Conservation (phyloP, 2,113 vertebrate species). For the Oophaga pumilio region DNA sequence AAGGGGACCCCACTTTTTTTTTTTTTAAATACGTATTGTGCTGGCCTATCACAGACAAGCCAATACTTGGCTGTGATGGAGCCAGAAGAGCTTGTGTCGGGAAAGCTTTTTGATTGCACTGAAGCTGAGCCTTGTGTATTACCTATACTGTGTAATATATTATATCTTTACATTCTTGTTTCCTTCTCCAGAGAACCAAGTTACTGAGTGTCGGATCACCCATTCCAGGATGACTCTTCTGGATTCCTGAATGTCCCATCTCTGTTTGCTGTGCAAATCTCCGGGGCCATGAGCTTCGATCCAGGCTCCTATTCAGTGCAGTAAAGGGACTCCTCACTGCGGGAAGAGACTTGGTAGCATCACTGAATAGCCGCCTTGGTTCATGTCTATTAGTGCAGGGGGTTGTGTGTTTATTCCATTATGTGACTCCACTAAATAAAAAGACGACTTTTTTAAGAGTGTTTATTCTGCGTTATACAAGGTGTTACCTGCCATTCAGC, state of each 20-base stretch:
- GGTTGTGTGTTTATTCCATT: slow-evolving; percentile 20
- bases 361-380: slow-evolving; percentile 31
- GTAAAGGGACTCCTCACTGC: slow-evolving; percentile 15
- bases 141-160: background rate
- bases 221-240: slow-evolving; percentile 18
- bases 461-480: background rate
- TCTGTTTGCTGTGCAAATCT: slow-evolving; percentile 54
- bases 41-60: too few relatives aligned
- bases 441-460: background rate
- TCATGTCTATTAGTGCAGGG: background rate
- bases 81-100: too few relatives aligned
- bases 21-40: too few relatives aligned
- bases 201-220: slow-evolving; percentile 9
- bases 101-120: too few relatives aligned
- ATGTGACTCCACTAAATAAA: slow-evolving; percentile 21
- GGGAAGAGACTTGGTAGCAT: background rate
- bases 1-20: too few relatives aligned
- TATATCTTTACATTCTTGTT: background rate
- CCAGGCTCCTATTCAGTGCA: slow-evolving; percentile 7
- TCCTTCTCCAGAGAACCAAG: slow-evolving; percentile 19
- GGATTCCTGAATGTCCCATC: slow-evolving; percentile 23
- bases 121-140: too few relatives aligned
- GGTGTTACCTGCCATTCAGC: background rate
- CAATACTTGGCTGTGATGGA: too few relatives aligned
- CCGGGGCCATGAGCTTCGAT: background rate